Percentiles rank a stretch among this genome's conserved stretches.
These are phyloP conservation scores for Tragelaphus imberbis DNA, from an alignment of 2,113 vertebrate genomes.

Conservation along the genomic window DNA sequence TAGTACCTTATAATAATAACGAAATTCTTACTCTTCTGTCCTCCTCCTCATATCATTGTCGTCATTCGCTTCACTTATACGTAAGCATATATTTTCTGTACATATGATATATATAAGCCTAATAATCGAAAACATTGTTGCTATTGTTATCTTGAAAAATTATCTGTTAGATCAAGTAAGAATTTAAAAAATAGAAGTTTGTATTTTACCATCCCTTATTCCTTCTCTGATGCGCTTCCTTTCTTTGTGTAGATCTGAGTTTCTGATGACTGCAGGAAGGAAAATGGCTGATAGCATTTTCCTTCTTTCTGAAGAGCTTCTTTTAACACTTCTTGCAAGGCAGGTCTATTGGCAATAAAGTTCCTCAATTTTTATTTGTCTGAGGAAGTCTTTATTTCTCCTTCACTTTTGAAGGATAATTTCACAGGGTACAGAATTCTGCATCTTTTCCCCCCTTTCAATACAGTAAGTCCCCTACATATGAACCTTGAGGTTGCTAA, in stretches of 20 bases:
- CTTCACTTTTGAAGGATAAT: not conserved
- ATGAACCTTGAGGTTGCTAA: not conserved
- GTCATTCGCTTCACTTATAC: not conserved
- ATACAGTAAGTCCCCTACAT: not conserved
- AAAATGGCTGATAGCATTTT: not conserved
- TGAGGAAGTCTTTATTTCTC: not conserved
- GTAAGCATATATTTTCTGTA: not conserved
- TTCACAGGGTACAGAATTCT: not conserved
- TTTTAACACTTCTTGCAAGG: not conserved
- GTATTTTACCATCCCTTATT: not conserved
- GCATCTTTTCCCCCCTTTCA: not conserved
- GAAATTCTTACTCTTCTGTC: not conserved
- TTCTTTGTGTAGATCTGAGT: not conserved
- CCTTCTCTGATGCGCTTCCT: not conserved
- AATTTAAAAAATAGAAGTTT: not conserved
- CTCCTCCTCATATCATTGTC: not conserved
- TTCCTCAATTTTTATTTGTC: not conserved
- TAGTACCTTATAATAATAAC: not conserved
- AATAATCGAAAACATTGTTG: not conserved
- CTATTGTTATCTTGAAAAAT: not conserved
- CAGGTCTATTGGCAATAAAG: not conserved
- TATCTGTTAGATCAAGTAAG: not conserved
- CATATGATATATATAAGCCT: not conserved
- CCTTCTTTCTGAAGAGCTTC: not conserved
- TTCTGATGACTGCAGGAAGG: not conserved